Conservation (phyloP, 2,113 vertebrate species). For the Corythornis cristatus region DNA sequence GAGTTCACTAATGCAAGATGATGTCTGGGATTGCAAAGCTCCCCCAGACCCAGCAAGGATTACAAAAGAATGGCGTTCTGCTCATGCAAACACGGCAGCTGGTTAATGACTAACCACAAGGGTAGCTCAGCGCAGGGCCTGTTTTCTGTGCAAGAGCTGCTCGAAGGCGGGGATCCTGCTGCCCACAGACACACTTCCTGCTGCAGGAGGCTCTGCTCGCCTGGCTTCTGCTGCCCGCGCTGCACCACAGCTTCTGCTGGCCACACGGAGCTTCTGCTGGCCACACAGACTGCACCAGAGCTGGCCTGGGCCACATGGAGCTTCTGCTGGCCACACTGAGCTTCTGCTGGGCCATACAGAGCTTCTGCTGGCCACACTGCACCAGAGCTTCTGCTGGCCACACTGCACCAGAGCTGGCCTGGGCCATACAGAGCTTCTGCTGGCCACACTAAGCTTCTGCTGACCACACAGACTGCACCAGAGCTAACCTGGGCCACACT, state of each 20-base stretch:
- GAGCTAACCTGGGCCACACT: too few species aligned
- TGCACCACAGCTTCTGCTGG: neutral
- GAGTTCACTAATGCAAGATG: neutral
- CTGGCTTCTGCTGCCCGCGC: neutral
- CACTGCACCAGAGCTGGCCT: too few species aligned
- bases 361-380: too few species aligned
- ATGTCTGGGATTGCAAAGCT: neutral
- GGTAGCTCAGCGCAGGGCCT: neutral
- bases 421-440: too few species aligned
- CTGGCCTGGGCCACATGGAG: too few species aligned
- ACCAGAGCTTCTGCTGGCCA: too few species aligned
- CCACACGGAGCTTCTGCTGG: neutral
- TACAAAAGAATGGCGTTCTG: neutral
- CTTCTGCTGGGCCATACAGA: too few species aligned
- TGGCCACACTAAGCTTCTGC: too few species aligned
- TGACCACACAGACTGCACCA: too few species aligned
- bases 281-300: neutral
- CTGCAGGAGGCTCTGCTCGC: fast-evolving
- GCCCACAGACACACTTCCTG: constrained; percentile 27
- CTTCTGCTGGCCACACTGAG: too few species aligned
- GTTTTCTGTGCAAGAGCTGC: neutral
- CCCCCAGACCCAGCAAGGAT: fast-evolving
- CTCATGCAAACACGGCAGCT: neutral
- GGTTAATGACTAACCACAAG: neutral
- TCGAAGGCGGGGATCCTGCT: neutral